Base-by-base conservation (phyloP, 1,140 invertebrate genomes). In the Papilio helenus region DNA sequence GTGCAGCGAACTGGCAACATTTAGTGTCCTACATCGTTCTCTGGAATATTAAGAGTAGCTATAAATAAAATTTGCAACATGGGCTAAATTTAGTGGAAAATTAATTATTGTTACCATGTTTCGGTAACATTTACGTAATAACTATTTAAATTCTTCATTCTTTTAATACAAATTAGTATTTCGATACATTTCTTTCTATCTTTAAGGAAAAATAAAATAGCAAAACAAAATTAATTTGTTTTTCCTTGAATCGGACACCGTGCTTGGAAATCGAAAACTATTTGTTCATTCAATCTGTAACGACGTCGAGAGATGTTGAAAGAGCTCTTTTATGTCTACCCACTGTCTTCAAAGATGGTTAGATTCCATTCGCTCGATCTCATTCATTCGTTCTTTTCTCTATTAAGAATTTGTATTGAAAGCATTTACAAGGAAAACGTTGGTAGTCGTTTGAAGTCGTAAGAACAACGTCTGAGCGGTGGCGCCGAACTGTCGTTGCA, bases 401-500 rank as follows among this genome's bases (percentile, higher is more conserved):
- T 74, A 74, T 74, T 49, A 74, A 49, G 72, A 74, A n/a, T 74
- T 74, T 74, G 44, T 74, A 74, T 74, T 74, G 72, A 26, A 49
- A 74, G 44, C 72, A 34, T 23, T 74, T 74, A 74, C 72, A 74
- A 74, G 72, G 72, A 74, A 74, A 74, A 74, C 51, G 72, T 74
- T 18, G 44, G 18, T 74, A 20, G 72, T 16, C 44, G 80, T 79
- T 81, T 72, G 51, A 81, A 79, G 76, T 76, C 61, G 80, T 81
- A 81, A 81, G 76, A 81, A 81, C 80, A 81, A 72, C 68, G 76
- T 78, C 55, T 42, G 76, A 79, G 76, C 76, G 80, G 82, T 81
- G 87, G 83, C 88, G 84, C 86, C 87, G 80, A 80, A 82, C 80
- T 26, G 81, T 76, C 83, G 84, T 82, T 83, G 77, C 58, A 79